phyloP scores from a whole-genome alignment of 2,113 vertebrate genomes.

The Beaufortia kweichowensis region DNA sequence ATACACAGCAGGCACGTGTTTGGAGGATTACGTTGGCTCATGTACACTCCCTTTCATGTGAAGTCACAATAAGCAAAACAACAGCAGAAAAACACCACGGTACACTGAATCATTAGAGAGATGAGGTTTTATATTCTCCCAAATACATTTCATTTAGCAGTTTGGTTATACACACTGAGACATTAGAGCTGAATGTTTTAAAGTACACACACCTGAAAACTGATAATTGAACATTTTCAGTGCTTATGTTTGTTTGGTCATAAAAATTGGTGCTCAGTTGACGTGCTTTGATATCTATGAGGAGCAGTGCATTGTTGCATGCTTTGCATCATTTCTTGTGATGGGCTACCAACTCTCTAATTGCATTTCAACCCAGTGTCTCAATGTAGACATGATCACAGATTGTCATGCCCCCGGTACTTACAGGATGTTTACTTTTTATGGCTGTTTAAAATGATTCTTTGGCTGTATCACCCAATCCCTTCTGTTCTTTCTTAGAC shows the following conservation, averaged over 20 bases:
- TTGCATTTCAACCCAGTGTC: conserved; percentile 64
- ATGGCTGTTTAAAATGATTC: conserved; percentile 84
- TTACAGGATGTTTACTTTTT: conserved; percentile 85
- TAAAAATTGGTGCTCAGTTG: conserved; percentile 52
- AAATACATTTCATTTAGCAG: conserved; percentile 1
- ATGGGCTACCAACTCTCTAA: conserved; percentile 60
- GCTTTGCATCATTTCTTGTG: conserved; percentile 51
- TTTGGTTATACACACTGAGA: conserved; percentile 11
- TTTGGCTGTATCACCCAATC: conserved; percentile 53
- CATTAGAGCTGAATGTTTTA: neutral
- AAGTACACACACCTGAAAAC: neutral
- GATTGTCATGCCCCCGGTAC: conserved; percentile 71
- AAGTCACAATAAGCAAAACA: neutral
- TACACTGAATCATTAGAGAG: conserved; percentile 7
- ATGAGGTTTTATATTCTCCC: conserved; percentile 9
- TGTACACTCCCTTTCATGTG: neutral
- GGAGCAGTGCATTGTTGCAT: conserved; percentile 40
- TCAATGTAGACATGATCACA: conserved; percentile 63
- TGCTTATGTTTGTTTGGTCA: neutral
- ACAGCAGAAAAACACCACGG: conserved; percentile 13
- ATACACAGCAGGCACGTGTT: conserved; percentile 1
- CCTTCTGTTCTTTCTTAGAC: conserved; percentile 58
- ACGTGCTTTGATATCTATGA: conserved; percentile 41
- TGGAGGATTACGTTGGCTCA: neutral
- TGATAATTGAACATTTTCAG: no score